A percentile compares a stretch with the other conserved stretches of the same genome.
phyloP scores from a whole-genome alignment of 2,797 vertebrate genomes.

The Eurystomus glaucurus region DNA sequence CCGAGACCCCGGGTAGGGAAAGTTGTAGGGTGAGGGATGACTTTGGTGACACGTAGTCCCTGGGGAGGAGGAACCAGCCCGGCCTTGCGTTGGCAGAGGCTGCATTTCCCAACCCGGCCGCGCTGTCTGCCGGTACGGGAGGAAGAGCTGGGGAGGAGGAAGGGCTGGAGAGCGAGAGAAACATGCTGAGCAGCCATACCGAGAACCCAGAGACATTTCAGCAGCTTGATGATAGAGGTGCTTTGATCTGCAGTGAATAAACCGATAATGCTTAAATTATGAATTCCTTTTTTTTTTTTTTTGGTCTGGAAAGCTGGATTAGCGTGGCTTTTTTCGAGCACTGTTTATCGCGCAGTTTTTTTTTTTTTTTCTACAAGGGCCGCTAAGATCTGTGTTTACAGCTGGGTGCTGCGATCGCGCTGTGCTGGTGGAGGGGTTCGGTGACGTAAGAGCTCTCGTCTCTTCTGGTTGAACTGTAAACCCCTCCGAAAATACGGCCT shows the following conservation, averaged over 20 bases:
- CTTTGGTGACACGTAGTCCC: background rate
- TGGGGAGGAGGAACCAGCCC: background rate
- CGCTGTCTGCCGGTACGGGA: background rate
- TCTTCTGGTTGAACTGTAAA: background rate
- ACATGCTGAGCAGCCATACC: background rate
- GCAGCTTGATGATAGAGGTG: constrained; percentile 19
- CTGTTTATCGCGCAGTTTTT: background rate
- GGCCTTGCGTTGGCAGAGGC: background rate
- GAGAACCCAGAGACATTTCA: constrained; percentile 43
- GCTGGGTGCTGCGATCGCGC: fast-evolving
- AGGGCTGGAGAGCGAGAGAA: background rate
- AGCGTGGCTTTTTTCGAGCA: background rate
- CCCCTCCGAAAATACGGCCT: background rate
- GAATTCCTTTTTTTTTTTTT: constrained; percentile 32
- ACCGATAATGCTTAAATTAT: constrained; percentile 29
- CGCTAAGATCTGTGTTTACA: background rate
- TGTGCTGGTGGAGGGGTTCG: background rate
- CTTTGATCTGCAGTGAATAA: constrained; percentile 57
- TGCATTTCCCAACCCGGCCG: background rate
- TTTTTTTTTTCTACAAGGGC: background rate
- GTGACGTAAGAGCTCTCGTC: background rate
- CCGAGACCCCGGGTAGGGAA: fast-evolving
- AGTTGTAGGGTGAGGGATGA: background rate
- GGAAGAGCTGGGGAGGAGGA: constrained; percentile 4
- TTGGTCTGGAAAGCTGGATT: constrained; percentile 36